A percentile compares a stretch with the other conserved stretches of the same genome.
Evolutionary conservation across 2,113 vertebrate genomes (phyloP).

Genomic region (Tinamus guttatus): DNA sequence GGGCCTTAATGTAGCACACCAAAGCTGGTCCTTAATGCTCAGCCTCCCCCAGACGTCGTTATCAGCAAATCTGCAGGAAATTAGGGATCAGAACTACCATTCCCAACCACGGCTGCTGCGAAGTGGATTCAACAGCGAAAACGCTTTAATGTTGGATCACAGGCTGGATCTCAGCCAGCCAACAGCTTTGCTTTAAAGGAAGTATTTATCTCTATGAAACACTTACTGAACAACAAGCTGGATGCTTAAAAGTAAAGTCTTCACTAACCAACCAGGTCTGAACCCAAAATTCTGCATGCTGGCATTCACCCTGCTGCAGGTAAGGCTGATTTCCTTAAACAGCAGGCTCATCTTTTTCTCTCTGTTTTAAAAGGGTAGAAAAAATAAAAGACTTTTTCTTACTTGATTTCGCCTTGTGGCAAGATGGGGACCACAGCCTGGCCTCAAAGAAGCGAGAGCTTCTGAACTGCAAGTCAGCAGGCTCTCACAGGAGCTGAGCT

Average conservation of each 20-base stretch:
- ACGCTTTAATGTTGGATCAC: background rate
- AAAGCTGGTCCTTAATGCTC: no score
- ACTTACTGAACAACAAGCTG: background rate
- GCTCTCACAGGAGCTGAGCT: conserved; percentile 33
- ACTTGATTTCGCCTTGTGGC: conserved; percentile 40
- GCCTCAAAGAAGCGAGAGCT: conserved; percentile 48
- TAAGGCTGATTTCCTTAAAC: background rate
- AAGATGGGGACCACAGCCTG: conserved; percentile 26
- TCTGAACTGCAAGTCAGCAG: conserved; percentile 50
- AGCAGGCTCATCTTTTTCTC: background rate
- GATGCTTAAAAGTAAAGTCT: conserved; percentile 35
- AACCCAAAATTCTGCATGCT: background rate
- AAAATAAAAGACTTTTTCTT: background rate
- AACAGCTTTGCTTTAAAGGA: background rate
- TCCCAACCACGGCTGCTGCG: background rate
- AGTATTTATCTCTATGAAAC: conserved; percentile 15
- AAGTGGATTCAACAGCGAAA: background rate
- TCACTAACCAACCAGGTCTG: background rate
- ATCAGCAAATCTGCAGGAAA: background rate
- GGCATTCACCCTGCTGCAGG: background rate
- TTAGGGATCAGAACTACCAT: background rate
- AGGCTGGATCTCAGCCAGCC: conserved; percentile 30
- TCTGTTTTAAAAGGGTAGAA: background rate
- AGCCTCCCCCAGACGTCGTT: background rate
- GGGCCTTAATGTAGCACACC: background rate